phyloP scores from a whole-genome alignment of 2,888 invertebrate genomes.

The Calliopum simillimum region DNA sequence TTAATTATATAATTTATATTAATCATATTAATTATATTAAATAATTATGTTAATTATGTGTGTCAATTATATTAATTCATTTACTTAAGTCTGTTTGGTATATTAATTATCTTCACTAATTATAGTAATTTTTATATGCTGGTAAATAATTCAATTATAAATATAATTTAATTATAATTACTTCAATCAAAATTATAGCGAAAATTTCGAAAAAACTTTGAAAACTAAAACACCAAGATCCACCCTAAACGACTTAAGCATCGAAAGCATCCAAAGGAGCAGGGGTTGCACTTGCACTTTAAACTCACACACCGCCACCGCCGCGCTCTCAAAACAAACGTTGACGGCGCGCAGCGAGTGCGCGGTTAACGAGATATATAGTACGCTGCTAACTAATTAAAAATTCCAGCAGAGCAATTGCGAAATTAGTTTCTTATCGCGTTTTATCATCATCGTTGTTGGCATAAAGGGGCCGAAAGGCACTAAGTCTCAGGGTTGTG shows the following conservation, averaged over 20 bases:
- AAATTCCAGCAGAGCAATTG: slow-evolving; percentile 60
- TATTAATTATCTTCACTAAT: no score
- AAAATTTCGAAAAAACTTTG: no score
- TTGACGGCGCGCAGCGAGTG: slow-evolving; percentile 27
- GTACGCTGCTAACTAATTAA: slow-evolving; percentile 53
- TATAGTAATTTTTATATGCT: no score
- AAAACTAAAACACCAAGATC: no score
- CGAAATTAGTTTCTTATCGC: slow-evolving; percentile 63
- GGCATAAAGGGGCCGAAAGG: background rate
- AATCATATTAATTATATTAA: no score
- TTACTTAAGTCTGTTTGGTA: no score
- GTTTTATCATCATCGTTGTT: slow-evolving; percentile 57
- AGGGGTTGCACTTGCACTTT: background rate
- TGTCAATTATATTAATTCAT: no score
- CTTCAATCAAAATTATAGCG: no score
- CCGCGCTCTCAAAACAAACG: background rate
- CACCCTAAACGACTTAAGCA: background rate
- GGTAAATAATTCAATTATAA: no score
- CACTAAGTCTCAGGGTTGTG: background rate
- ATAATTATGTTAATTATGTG: no score
- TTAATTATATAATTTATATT: no score
- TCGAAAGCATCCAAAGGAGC: background rate
- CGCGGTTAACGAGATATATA: slow-evolving; percentile 35
- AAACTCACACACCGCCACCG: background rate
- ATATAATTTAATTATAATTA: no score